Evolutionary conservation across 2,113 vertebrate species (phyloP), one percentile per base, ranked within the genome.

Genomic region (Phyllostomus discolor): DNA sequence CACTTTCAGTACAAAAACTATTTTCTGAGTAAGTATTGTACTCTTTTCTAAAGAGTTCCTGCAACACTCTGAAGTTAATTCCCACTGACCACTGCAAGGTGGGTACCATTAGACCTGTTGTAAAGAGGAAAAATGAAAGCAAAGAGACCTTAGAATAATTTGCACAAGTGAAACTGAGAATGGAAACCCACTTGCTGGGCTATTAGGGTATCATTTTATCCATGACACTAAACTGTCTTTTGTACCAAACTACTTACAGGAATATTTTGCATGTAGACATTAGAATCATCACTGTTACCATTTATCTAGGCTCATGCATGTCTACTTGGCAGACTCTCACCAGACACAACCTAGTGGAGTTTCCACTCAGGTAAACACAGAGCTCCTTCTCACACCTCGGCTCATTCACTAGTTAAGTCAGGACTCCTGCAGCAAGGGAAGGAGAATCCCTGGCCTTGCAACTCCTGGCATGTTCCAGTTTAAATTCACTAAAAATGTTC

Each of bases 401-500:
- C 10, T 79, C 80, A 80, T 46, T 92, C 87, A 46, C 38, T 59
- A 66, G 12, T 62, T 57, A 80, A 85, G 24, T 62, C 50, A 76
- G 38, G 20, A 4, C 90, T 79, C 70, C 88, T 78, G 16, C 17
- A 81, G 15, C 24, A 19, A 64, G 81, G 48, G 83, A 70, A 52
- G 15, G 16, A 85, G 41, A 66, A 50, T 54, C 79, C 59, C 92
- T 90, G 48, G 67, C 50, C n/a, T 94, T 59, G 33, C 1, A 50
- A 67, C 12, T 87, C 26, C 87, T 93, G 28, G n/a, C 20, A 90
- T 54, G 15, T 54, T 92, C 79, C 72, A 43, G 33, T 84, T 82
- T 81, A 73, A 62, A 72, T 48, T 95, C 83, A 90, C 64, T 69
- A 59, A 86, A 75, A 72, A 92, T 83, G 12, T 87, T 85, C 81